Evolutionary conservation across 2,888 invertebrate species (phyloP).

Genomic region (Euproctis similis): DNA sequence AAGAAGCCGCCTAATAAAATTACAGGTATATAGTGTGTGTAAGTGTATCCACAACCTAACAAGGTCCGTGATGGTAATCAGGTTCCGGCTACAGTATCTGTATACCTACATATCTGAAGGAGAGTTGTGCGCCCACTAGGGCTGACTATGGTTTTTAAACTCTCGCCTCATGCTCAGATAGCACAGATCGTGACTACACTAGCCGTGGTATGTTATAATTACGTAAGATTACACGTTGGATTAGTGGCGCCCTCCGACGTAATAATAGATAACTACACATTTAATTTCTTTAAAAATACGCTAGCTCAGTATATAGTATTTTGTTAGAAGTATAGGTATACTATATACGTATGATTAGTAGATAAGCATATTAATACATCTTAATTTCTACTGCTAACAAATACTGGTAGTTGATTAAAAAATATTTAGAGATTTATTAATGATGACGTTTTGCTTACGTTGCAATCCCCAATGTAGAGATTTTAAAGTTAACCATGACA

Average conservation of each 20-base stretch:
- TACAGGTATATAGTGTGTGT: no score
- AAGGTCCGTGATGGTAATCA: conserved; percentile 57
- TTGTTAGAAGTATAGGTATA: no score
- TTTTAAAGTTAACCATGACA: no score
- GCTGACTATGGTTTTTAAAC: conserved; percentile 45
- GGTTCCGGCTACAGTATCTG: conserved; percentile 49
- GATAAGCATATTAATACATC: no score
- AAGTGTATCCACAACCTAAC: conserved; percentile 27
- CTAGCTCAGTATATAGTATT: background rate
- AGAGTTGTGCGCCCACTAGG: conserved; percentile 23
- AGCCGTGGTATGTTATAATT: conserved; percentile 65
- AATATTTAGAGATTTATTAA: no score
- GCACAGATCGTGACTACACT: conserved; percentile 68
- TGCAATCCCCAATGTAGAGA: no score
- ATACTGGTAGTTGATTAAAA: no score
- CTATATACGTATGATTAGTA: no score
- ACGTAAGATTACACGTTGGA: conserved; percentile 58
- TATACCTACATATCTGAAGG: conserved; percentile 32
- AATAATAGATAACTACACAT: conserved; percentile 45
- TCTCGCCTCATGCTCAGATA: conserved; percentile 50
- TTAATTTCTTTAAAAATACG: conserved; percentile 33
- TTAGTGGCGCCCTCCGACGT: conserved; percentile 48
- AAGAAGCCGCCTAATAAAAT: no score
- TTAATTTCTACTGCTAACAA: no score
- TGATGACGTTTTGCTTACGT: no score